A percentile compares a stretch with the other conserved stretches of the same genome.
These are phyloP conservation scores for Drosophila burlai DNA, from an alignment of 1,140 invertebrate species.

Conservation along the genomic window DNA sequence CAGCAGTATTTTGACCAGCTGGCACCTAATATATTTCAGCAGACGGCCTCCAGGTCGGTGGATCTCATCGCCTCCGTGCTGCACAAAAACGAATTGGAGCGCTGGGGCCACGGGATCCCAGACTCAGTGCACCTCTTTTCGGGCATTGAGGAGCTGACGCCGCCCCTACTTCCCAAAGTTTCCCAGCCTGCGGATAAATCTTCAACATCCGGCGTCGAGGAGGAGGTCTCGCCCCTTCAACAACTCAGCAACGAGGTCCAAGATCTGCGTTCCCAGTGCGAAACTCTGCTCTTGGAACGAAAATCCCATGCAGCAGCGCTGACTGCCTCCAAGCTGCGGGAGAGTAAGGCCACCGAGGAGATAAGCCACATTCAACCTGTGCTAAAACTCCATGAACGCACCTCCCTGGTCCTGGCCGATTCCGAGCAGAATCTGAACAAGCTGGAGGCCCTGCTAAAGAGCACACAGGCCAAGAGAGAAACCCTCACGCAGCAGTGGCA, in stretches of 20 bases:
- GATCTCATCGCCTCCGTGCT: conserved; percentile 80
- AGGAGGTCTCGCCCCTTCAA: conserved; percentile 35
- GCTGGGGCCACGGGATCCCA: conserved; percentile 43
- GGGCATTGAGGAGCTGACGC: conserved; percentile 20
- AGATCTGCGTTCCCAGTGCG: conserved; percentile 62
- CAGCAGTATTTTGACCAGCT: conserved; percentile 67
- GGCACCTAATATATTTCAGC: conserved; percentile 81
- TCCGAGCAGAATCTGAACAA: conserved; percentile 72
- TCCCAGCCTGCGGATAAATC: conserved; percentile 4
- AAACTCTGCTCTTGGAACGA: conserved; percentile 53
- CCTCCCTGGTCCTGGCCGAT: conserved; percentile 75
- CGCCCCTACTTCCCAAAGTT: conserved; percentile 8
- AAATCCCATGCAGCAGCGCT: conserved; percentile 45
- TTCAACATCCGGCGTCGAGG: not conserved
- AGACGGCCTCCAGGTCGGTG: conserved; percentile 59
- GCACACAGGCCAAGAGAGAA: conserved; percentile 62
- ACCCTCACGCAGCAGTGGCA: conserved; percentile 81
- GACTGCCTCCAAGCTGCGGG: conserved; percentile 34
- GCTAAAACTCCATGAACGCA: conserved; percentile 74
- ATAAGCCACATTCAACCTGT: conserved; percentile 53
- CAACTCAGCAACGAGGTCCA: conserved; percentile 66
- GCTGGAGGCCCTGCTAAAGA: conserved; percentile 62
- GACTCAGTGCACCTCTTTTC: conserved; percentile 13
- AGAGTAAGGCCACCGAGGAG: conserved; percentile 28
- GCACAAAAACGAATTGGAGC: conserved; percentile 81